phyloP scores from a whole-genome alignment of 1,140 invertebrate species.

The Ganaspis sp. region DNA sequence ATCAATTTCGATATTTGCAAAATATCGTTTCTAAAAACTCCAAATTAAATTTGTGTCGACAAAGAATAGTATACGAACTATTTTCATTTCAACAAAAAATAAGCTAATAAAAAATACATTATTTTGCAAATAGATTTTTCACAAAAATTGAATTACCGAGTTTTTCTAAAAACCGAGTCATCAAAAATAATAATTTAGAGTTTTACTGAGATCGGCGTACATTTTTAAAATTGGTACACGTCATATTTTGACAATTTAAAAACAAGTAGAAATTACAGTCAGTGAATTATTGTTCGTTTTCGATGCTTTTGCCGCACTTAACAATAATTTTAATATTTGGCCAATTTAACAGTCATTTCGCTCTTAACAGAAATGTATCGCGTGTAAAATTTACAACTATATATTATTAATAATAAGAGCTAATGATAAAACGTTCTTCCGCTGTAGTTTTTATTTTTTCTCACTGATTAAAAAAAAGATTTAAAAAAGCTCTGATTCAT shows the following conservation, averaged over 20 bases:
- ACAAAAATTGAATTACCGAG: neutral
- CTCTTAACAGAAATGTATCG: neutral
- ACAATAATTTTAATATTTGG: neutral
- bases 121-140: no score
- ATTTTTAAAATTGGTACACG: neutral
- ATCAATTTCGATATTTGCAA: no score
- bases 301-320: neutral
- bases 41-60: no score
- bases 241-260: conserved; percentile 11
- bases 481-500: neutral
- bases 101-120: no score
- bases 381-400: neutral
- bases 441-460: neutral
- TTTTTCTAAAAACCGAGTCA: no score
- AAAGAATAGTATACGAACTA: no score
- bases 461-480: neutral
- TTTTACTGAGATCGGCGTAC: conserved; percentile 12
- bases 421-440: neutral
- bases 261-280: conserved; percentile 17
- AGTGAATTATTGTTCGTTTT: conserved; percentile 6
- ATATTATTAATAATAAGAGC: conserved; percentile 3
- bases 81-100: no score
- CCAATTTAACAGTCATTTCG: conserved; percentile 2
- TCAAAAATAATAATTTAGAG: neutral
- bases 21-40: no score